Evolutionary conservation across 2,888 invertebrate species (phyloP).

Genomic region (Peribatodes rhomboidaria): DNA sequence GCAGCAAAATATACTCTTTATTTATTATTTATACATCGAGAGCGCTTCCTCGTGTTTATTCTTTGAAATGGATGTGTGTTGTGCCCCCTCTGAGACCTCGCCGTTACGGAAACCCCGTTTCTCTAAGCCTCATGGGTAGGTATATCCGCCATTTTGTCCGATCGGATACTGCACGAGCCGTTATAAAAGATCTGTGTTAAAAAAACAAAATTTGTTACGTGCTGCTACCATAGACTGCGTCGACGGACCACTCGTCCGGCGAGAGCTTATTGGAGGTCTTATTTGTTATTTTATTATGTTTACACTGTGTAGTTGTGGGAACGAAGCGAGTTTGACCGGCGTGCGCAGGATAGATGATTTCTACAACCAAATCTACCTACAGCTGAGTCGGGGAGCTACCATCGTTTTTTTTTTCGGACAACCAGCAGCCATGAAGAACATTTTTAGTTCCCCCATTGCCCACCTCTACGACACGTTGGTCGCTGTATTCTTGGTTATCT

Average conservation of each 20-base stretch:
- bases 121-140: slow-evolving; percentile 43
- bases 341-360: slow-evolving; percentile 56
- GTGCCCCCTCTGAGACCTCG: slow-evolving; percentile 62
- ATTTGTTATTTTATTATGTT: slow-evolving; percentile 70
- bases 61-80: slow-evolving; percentile 82
- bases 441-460: neutral
- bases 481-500: slow-evolving; percentile 62
- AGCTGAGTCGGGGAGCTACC: neutral
- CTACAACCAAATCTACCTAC: neutral
- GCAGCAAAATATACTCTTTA: slow-evolving; percentile 80
- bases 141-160: slow-evolving; percentile 68
- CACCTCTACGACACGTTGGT: neutral
- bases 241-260: slow-evolving; percentile 55
- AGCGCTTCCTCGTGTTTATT: slow-evolving; percentile 80
- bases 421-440: neutral
- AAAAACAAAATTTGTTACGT: slow-evolving; percentile 67
- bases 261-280: slow-evolving; percentile 61
- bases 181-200: slow-evolving; percentile 49
- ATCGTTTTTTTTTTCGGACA: neutral
- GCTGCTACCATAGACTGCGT: slow-evolving; percentile 52
- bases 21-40: slow-evolving; percentile 84
- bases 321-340: slow-evolving; percentile 57
- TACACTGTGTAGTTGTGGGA: slow-evolving; percentile 62
- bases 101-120: slow-evolving; percentile 63
- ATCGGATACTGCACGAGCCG: slow-evolving; percentile 62